Evolutionary conservation across 1,140 invertebrate species (phyloP).

Genomic region (Protaetia brevitarsis): DNA sequence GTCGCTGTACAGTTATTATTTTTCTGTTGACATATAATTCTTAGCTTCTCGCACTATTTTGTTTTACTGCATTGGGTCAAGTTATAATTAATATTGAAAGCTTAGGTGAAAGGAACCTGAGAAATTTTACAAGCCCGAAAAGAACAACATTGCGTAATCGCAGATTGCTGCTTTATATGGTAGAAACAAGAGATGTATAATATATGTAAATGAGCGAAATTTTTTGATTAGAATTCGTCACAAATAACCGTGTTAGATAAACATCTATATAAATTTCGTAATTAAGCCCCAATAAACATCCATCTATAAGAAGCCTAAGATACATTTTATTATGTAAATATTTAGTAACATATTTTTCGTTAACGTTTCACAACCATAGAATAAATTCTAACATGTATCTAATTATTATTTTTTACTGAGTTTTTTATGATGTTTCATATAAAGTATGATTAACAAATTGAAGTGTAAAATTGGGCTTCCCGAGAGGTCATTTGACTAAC

Average conservation of each 20-base stretch:
- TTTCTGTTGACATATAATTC: too few species aligned
- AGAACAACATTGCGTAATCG: not conserved
- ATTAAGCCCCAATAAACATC: not conserved
- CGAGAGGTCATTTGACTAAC: too few species aligned
- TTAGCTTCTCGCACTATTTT: too few species aligned
- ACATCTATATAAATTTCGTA: not conserved
- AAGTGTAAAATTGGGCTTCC: too few species aligned
- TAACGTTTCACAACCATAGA: not conserved
- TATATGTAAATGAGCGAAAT: slow-evolving; percentile 9
- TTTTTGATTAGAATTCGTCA: slow-evolving; percentile 9
- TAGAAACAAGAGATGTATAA: not conserved
- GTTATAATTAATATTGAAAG: not conserved
- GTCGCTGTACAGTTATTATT: too few species aligned
- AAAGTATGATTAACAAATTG: too few species aligned
- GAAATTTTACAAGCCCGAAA: not conserved
- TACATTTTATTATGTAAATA: not conserved
- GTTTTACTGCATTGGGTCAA: not conserved
- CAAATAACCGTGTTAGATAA: not conserved
- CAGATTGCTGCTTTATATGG: not conserved
- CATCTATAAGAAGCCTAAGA: not conserved
- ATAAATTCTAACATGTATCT: too few species aligned
- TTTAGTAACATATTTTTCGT: not conserved
- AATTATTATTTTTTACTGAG: too few species aligned
- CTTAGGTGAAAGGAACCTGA: not conserved
- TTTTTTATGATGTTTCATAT: too few species aligned